phyloP scores from a whole-genome alignment of 1,140 invertebrate genomes.

The Epicauta chinensis region DNA sequence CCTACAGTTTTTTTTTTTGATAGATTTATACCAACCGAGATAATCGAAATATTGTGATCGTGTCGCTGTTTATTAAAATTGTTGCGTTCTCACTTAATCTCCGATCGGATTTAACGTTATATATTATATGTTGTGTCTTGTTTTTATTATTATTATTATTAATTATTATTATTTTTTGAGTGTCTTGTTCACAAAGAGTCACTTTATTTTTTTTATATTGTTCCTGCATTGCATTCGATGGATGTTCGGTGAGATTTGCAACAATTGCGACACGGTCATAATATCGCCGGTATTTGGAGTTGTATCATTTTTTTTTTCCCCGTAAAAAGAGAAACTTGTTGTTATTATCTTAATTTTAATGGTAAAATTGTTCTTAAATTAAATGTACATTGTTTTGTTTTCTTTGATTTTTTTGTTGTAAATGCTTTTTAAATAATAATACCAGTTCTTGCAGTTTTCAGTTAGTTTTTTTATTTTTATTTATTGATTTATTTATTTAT shows the following conservation, averaged over 20 bases:
- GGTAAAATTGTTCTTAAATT: slow-evolving; percentile 63
- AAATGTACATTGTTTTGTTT: slow-evolving; percentile 63
- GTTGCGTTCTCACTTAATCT: no score
- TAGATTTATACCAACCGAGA: no score
- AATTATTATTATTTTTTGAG: slow-evolving; percentile 29
- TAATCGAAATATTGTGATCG: no score
- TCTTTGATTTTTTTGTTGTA: slow-evolving; percentile 59
- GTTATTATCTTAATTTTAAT: slow-evolving; percentile 57
- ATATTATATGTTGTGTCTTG: background rate
- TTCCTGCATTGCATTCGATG: slow-evolving; percentile 35
- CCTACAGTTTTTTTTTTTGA: no score
- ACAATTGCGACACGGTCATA: background rate
- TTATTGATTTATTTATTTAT: slow-evolving; percentile 5
- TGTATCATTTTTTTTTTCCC: slow-evolving; percentile 18
- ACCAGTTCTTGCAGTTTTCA: slow-evolving; percentile 61
- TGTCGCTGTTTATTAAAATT: no score
- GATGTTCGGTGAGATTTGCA: no score
- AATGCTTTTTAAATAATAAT: slow-evolving; percentile 62
- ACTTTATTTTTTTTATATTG: slow-evolving; percentile 42
- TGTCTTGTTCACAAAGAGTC: slow-evolving; percentile 35
- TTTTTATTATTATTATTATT: no score
- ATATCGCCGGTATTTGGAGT: slow-evolving; percentile 9
- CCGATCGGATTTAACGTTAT: no score
- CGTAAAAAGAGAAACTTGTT: slow-evolving; percentile 44
- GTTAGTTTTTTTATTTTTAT: slow-evolving; percentile 47